Base-by-base conservation (phyloP, 2,888 invertebrate genomes). In the Cryptocephalus moraei region DNA sequence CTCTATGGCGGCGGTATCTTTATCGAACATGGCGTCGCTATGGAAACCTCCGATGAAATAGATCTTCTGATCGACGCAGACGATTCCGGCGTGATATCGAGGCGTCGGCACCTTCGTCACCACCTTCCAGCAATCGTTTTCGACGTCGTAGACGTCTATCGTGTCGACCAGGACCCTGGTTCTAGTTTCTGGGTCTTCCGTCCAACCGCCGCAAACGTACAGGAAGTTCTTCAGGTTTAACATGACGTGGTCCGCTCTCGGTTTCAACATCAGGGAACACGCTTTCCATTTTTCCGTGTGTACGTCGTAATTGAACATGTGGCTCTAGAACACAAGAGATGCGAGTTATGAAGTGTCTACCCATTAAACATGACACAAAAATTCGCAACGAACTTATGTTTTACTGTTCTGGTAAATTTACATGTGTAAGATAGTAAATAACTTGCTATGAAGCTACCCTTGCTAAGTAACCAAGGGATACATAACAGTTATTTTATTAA, bases 31-130 rank as follows among this genome's bases (percentile, higher is more conserved):
- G n/a, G 76, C 79, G 57, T 82, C 79, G 39, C 79, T 78, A 47
- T 79, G 76, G 62, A 83, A 78, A 1, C 85, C 85, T 9, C 84
- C 85, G 50, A 84, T 78, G 55, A 84, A 78, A 62, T 81, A 82
- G 40, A 85, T 75, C 60, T 77, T 76, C 13, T 74, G 70, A 32
- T 76, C 73, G 12, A 81, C 74, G 14, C 78, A 73, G 8, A 81
- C 79, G 43, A 82, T 79, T 2, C 82, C 82, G 0, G 82, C 79
- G 59, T 84, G 83, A 61, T 80, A 82, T 44, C 83, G 72, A 1
- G 84, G 81, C 0, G 79, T 79, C 2, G 83, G 83, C 44, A 84
- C 75, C 43, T 69, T 68, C 0, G 81, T 79, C 39, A 82, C 73
- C 50, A 59, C 60, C 48, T 72, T 69, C 84, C 84, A 84, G 2